Evolutionary conservation across 2,888 invertebrate genomes (phyloP).

Genomic region (Drosophila meridiana): DNA sequence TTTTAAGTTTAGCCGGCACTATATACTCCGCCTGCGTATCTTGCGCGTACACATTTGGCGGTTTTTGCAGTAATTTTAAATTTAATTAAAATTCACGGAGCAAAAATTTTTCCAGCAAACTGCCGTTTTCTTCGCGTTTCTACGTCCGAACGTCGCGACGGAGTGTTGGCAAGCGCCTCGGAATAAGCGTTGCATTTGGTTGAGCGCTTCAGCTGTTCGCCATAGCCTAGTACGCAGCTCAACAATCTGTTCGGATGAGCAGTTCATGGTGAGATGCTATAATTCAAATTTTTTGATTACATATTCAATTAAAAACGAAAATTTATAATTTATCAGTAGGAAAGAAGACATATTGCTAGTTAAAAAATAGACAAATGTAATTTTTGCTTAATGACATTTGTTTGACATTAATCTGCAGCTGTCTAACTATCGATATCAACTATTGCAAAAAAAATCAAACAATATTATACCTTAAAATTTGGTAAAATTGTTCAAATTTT

Average conservation of each 20-base stretch:
- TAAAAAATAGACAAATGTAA: background rate
- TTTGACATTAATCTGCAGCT: background rate
- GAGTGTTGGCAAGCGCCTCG: conserved; percentile 46
- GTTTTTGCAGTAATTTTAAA: conserved; percentile 48
- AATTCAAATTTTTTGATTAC: too few relatives aligned
- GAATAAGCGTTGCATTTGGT: conserved; percentile 49
- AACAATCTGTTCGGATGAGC: background rate
- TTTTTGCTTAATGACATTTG: background rate
- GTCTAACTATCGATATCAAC: conserved; percentile 6
- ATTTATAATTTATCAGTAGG: background rate
- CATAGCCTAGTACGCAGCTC: conserved; percentile 17
- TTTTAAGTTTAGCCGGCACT: conserved; percentile 43
- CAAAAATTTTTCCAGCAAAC: conserved; percentile 54
- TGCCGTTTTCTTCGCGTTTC: conserved; percentile 60
- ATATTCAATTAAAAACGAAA: background rate
- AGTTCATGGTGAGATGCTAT: too few relatives aligned
- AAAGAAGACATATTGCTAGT: background rate
- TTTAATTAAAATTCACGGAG: conserved; percentile 56
- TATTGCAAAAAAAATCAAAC: background rate
- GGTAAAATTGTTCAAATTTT: too few relatives aligned
- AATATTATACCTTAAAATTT: background rate
- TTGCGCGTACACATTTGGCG: conserved; percentile 53
- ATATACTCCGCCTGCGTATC: conserved; percentile 27
- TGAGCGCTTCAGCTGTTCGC: conserved; percentile 47
- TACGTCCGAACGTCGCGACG: conserved; percentile 59